Percentiles rank a stretch among this genome's conserved stretches.
Evolutionary conservation across 2,888 invertebrate species (phyloP).

Genomic region (Ligdia adustata): DNA sequence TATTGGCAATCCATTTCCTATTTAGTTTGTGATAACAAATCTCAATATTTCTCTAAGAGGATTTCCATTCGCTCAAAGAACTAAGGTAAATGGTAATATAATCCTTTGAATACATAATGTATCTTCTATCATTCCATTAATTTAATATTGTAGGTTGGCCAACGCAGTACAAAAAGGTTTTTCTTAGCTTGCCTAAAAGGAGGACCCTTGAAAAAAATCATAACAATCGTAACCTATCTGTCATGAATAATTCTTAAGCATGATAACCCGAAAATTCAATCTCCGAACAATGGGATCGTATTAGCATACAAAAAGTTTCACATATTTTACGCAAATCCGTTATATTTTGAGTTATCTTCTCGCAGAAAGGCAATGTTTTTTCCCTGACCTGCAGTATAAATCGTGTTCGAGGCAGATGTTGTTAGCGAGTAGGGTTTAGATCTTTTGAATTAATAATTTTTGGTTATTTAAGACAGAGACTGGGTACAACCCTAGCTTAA

Average conservation of each 20-base stretch:
- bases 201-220: slow-evolving; percentile 53
- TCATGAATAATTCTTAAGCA: slow-evolving; percentile 79
- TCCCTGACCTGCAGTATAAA: slow-evolving; percentile 71
- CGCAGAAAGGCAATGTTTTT: slow-evolving; percentile 71
- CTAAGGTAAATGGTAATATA: too few species aligned
- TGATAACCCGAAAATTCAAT: slow-evolving; percentile 81
- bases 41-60: too few species aligned
- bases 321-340: slow-evolving; percentile 82
- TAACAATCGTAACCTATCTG: slow-evolving; percentile 67
- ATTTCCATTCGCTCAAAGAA: too few species aligned
- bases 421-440: slow-evolving; percentile 47
- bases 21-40: too few species aligned
- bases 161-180: slow-evolving; percentile 8
- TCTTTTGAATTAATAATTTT: slow-evolving; percentile 51
- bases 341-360: slow-evolving; percentile 80
- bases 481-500: background rate
- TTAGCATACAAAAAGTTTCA: slow-evolving; percentile 84
- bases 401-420: slow-evolving; percentile 58
- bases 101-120: too few species aligned
- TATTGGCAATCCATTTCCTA: too few species aligned
- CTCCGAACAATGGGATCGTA: slow-evolving; percentile 82
- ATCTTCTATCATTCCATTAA: too few species aligned
- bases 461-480: slow-evolving; percentile 38
- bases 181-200: slow-evolving; percentile 25
- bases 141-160: slow-evolving; percentile 14